Evolutionary conservation across 2,888 invertebrate genomes (phyloP).

Genomic region (Platerodrilus igneus): DNA sequence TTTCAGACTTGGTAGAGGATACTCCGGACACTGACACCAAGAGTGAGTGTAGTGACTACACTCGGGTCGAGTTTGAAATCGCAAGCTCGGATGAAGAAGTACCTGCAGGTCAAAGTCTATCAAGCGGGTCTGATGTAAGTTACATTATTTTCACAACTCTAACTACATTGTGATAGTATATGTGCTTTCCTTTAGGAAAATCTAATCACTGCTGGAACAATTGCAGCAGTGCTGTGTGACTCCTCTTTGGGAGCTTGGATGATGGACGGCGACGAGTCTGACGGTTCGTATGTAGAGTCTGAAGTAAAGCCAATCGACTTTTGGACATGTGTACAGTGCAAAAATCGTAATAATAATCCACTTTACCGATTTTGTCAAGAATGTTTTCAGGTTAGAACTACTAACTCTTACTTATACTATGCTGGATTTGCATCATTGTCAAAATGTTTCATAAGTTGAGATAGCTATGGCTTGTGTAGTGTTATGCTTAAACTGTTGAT

Average conservation of each 20-base stretch:
- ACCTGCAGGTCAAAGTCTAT: slow-evolving; percentile 46
- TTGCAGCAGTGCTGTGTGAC: slow-evolving; percentile 41
- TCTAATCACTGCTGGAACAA: slow-evolving; percentile 34
- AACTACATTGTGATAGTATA: slow-evolving; percentile 4
- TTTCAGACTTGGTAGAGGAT: slow-evolving; percentile 44
- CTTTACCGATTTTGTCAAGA: slow-evolving; percentile 64
- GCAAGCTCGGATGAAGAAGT: slow-evolving; percentile 21
- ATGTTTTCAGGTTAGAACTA: slow-evolving; percentile 65
- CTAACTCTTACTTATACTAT: too few species aligned
- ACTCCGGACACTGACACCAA: slow-evolving; percentile 43
- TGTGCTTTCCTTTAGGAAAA: slow-evolving; percentile 18
- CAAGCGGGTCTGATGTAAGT: slow-evolving; percentile 53
- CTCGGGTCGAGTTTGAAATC: too few species aligned
- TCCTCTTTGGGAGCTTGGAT: slow-evolving; percentile 41
- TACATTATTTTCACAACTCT: slow-evolving; percentile 1
- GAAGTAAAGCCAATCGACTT: slow-evolving; percentile 58
- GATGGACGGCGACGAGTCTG: slow-evolving; percentile 44
- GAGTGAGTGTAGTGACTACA: slow-evolving; percentile 26
- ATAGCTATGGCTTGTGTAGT: slow-evolving; percentile 27
- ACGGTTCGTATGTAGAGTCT: slow-evolving; percentile 36
- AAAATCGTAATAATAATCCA: slow-evolving; percentile 57
- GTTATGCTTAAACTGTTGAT: too few species aligned
- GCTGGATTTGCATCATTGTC: slow-evolving; percentile 18
- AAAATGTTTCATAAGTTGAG: too few species aligned
- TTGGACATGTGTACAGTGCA: slow-evolving; percentile 63